These are phyloP conservation scores for Scolanthus callimorphus DNA, from an alignment of 92 coral and sea anemone genomes.

Conservation along the genomic window DNA sequence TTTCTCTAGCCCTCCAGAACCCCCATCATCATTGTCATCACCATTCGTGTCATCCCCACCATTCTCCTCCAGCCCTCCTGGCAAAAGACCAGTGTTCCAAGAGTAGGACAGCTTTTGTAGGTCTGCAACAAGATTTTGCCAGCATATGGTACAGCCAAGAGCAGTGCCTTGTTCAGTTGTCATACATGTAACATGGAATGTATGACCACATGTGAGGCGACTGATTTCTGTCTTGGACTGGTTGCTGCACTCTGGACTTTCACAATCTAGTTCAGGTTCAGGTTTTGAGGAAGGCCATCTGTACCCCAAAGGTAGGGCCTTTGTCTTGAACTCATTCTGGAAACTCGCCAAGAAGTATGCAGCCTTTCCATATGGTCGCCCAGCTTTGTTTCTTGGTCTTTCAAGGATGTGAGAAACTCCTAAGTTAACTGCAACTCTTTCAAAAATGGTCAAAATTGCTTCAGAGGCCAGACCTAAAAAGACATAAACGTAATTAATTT, in stretches of 20 bases:
- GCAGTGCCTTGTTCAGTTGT: too few relatives aligned
- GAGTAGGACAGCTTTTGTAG: constrained; percentile 1
- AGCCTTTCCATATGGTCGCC: constrained; percentile 44
- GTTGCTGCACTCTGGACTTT: constrained; percentile 13
- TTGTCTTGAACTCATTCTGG: constrained; percentile 12
- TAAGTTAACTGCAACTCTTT: constrained; percentile 51
- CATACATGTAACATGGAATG: constrained; percentile 36
- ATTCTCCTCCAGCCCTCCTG: neutral
- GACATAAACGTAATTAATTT: neutral
- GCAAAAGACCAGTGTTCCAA: constrained; percentile 5
- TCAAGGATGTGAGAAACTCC: constrained; percentile 23
- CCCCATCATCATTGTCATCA: neutral
- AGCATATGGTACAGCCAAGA: constrained; percentile 7
- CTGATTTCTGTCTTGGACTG: neutral
- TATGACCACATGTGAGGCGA: constrained; percentile 64
- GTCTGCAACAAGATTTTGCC: constrained; percentile 11
- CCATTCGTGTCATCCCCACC: neutral
- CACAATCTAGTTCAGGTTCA: constrained; percentile 38
- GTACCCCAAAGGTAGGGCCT: constrained; percentile 55
- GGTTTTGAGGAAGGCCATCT: constrained; percentile 51
- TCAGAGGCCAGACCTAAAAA: constrained; percentile 59
- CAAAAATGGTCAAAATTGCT: constrained; percentile 38
- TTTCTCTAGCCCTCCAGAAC: too few relatives aligned
- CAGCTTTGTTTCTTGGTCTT: constrained; percentile 45
- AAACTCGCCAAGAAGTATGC: constrained; percentile 42